A percentile compares a stretch with the other conserved stretches of the same genome.
Evolutionary conservation across 2,797 vertebrate genomes (phyloP).

Genomic region (Helostoma temminkii): DNA sequence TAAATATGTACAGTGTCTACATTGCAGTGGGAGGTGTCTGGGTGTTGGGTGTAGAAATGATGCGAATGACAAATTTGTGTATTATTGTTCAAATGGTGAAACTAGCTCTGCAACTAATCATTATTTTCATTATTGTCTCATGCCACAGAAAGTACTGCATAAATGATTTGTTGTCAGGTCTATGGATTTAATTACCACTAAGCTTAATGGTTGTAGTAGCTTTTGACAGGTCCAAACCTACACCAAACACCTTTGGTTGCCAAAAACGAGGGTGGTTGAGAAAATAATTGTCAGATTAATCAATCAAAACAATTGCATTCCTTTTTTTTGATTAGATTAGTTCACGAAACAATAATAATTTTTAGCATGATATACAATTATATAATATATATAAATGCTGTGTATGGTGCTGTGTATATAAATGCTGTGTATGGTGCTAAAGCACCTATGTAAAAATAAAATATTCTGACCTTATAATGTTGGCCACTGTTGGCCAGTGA

Average conservation of each 20-base stretch:
- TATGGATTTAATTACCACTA: not conserved
- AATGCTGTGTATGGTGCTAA: not conserved
- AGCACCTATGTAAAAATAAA: not conserved
- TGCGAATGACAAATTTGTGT: no score
- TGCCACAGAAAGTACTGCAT: not conserved
- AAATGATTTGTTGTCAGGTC: constrained; percentile 2
- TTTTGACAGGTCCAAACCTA: not conserved
- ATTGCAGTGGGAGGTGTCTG: no score
- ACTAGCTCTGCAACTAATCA: not conserved
- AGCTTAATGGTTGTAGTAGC: not conserved
- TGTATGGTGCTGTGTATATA: no score
- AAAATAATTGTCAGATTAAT: not conserved
- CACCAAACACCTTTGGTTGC: not conserved
- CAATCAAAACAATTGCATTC: not conserved
- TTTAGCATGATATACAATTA: no score
- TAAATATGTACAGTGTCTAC: no score
- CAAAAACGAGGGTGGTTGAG: not conserved
- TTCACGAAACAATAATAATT: not conserved
- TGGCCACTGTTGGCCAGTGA: constrained; percentile 24
- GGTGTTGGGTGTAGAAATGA: no score
- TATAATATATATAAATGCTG: no score
- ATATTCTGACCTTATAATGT: not conserved
- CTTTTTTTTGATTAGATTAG: not conserved
- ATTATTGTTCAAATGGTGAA: no score
- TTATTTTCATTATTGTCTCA: not conserved